These are phyloP conservation scores for Tapirus indicus DNA, from an alignment of 2,797 vertebrate species.

Conservation along the genomic window DNA sequence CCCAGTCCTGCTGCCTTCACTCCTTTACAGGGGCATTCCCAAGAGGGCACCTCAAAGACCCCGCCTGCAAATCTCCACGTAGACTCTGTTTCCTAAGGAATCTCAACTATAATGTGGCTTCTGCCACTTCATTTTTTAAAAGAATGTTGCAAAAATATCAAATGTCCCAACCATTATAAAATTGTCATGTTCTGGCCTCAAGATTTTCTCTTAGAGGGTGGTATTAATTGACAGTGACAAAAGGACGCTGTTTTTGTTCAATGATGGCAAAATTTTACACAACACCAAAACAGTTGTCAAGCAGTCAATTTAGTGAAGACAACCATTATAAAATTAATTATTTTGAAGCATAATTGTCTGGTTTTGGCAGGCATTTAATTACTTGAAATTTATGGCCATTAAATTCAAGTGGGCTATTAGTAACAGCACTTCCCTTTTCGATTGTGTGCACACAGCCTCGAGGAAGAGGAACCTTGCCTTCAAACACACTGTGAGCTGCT, in stretches of 20 bases:
- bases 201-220: not conserved
- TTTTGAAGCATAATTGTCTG: not conserved
- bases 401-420: not conserved
- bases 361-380: not conserved
- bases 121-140: not conserved
- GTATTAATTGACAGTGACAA: not conserved
- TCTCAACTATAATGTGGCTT: not conserved
- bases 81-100: not conserved
- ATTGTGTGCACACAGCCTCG: not conserved
- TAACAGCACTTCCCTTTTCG: not conserved
- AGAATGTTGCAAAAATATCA: not conserved
- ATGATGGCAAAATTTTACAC: not conserved
- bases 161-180: not conserved
- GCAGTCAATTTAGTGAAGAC: not conserved
- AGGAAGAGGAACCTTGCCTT: not conserved
- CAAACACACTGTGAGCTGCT: not conserved
- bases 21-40: not conserved
- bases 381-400: not conserved
- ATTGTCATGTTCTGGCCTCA: not conserved
- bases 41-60: not conserved
- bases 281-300: not conserved
- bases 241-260: not conserved
- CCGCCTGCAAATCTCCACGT: not conserved
- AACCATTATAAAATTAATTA: not conserved
- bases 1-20: too few species aligned